Conservation (phyloP, 2,888 invertebrate genomes). For the Cerastis rubricosa region DNA sequence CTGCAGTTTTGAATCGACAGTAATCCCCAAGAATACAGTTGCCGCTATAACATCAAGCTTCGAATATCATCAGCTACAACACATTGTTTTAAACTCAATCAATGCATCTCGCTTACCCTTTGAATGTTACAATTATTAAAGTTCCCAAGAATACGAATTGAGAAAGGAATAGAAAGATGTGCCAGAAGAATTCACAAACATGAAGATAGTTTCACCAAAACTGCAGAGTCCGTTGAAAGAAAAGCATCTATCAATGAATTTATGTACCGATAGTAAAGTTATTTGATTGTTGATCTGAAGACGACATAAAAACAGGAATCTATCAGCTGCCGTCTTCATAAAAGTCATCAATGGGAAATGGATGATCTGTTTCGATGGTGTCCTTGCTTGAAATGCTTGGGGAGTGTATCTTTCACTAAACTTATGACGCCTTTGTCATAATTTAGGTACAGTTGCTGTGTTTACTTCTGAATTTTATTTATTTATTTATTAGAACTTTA, state of each 20-base stretch:
- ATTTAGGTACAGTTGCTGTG: too few relatives aligned
- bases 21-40: too few relatives aligned
- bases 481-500: too few relatives aligned
- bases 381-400: slow-evolving; percentile 10
- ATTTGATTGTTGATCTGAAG: slow-evolving; percentile 44
- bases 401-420: not conserved
- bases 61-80: not conserved
- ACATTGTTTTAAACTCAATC: slow-evolving; percentile 1
- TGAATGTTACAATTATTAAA: not conserved
- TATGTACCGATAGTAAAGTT: slow-evolving; percentile 41
- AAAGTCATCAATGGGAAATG: slow-evolving; percentile 46
- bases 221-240: slow-evolving; percentile 37
- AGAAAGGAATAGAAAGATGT: too few relatives aligned
- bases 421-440: not conserved
- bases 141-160: too few relatives aligned
- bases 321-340: slow-evolving; percentile 50
- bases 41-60: too few relatives aligned
- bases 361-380: slow-evolving; percentile 35
- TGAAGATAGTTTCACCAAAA: slow-evolving; percentile 27
- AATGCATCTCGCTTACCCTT: slow-evolving; percentile 12
- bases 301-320: slow-evolving; percentile 50
- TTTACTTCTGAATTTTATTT: not conserved
- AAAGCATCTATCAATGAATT: slow-evolving; percentile 49
- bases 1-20: too few relatives aligned
- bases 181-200: slow-evolving; percentile 8